Conservation (phyloP, 2,888 invertebrate genomes). For the Panzeria rudis region DNA sequence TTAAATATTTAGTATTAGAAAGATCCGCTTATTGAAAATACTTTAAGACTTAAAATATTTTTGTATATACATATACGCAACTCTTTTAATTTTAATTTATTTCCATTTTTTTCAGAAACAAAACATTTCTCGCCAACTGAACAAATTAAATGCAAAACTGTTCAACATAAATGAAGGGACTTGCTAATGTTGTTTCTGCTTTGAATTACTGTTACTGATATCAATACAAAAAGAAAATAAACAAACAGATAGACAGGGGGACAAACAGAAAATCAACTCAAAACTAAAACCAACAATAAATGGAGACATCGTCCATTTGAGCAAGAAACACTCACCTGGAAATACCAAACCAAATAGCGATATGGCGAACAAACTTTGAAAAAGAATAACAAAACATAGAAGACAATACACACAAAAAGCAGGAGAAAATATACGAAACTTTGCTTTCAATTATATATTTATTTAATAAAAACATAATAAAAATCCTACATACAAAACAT, state of each 20-base stretch:
- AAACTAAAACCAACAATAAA: conserved; percentile 32
- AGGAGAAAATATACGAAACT: conserved; percentile 23
- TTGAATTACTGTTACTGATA: conserved; percentile 31
- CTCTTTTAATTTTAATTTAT: neutral
- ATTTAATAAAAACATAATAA: conserved; percentile 38
- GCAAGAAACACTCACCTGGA: conserved; percentile 43
- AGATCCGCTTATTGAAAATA: too few relatives aligned
- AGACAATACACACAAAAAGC: conserved; percentile 19
- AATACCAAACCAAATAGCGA: conserved; percentile 52
- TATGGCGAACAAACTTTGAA: conserved; percentile 19
- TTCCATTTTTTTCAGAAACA: conserved; percentile 40
- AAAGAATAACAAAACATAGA: conserved; percentile 32
- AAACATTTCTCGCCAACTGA: neutral
- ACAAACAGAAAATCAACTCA: conserved; percentile 12
- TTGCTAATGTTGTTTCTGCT: conserved; percentile 28
- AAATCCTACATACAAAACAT: conserved; percentile 13
- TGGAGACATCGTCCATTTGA: conserved; percentile 36
- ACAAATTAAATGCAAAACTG: conserved; percentile 10
- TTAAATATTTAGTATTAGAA: too few relatives aligned
- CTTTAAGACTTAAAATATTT: too few relatives aligned
- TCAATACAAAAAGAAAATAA: conserved; percentile 17
- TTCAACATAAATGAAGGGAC: conserved; percentile 19
- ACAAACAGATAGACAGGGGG: neutral
- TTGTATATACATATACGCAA: neutral
- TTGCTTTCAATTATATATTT: conserved; percentile 53